Evolutionary conservation across 2,113 vertebrate genomes (phyloP).

Genomic region (Hepsetus odoe): DNA sequence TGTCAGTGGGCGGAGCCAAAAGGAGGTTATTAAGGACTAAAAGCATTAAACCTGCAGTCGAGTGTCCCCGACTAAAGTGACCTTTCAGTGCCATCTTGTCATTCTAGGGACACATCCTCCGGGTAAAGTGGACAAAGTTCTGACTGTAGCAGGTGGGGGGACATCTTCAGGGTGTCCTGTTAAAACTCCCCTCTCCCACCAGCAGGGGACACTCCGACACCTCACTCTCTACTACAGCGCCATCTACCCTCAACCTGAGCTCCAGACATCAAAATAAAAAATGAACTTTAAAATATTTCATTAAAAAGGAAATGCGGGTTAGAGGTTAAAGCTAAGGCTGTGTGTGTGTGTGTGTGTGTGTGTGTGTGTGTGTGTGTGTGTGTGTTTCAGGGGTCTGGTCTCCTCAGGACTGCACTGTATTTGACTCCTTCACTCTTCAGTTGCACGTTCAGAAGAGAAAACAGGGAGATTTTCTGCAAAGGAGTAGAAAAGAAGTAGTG

Average conservation of each 20-base stretch:
- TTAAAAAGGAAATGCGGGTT: not conserved
- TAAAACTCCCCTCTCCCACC: too few relatives aligned
- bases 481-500: not conserved
- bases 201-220: too few relatives aligned
- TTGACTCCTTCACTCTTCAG: conserved; percentile 48
- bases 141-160: too few relatives aligned
- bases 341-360: conserved; percentile 17
- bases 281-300: not conserved
- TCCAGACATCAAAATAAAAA: not conserved
- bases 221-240: not conserved
- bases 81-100: too few relatives aligned
- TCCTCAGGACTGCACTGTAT: conserved; percentile 52
- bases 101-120: too few relatives aligned
- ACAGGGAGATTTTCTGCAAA: conserved; percentile 53
- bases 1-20: too few relatives aligned
- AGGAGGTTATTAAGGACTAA: too few relatives aligned
- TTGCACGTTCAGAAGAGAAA: conserved; percentile 47
- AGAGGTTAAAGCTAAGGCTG: not conserved
- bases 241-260: not conserved
- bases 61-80: too few relatives aligned
- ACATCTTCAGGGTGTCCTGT: too few relatives aligned
- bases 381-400: conserved; percentile 2
- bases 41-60: too few relatives aligned
- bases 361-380: conserved; percentile 4
- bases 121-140: too few relatives aligned